Evolutionary conservation across 2,113 vertebrate species (phyloP).

Genomic region (Chrysochloris asiatica): DNA sequence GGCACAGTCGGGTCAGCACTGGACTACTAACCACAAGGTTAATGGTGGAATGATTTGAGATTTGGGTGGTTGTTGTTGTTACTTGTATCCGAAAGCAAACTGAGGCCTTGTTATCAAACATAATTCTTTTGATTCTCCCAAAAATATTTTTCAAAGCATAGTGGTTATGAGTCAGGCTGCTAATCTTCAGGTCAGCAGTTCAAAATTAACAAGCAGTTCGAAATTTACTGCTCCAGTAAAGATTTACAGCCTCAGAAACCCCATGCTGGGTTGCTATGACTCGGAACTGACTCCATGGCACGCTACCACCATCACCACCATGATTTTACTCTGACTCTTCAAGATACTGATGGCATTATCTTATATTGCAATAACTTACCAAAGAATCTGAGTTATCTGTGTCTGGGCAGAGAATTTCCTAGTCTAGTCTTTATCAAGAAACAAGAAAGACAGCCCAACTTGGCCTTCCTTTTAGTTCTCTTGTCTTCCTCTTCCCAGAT

Average conservation of each 20-base stretch:
- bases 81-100: neutral
- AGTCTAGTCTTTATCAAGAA: neutral
- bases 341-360: neutral
- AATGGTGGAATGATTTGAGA: neutral
- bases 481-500: no score
- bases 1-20: no score
- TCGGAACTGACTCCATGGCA: no score
- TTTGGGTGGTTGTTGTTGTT: neutral
- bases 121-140: neutral
- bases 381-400: neutral
- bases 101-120: neutral
- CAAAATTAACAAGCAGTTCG: no score
- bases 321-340: neutral
- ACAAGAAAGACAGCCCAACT: neutral
- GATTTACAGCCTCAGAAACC: no score
- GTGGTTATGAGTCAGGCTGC: no score
- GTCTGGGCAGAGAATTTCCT: neutral
- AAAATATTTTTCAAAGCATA: neutral
- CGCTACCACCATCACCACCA: no score
- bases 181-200: no score
- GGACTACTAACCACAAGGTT: no score
- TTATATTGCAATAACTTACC: neutral
- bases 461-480: neutral
- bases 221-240: no score
- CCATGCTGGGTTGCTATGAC: no score